Base-by-base conservation (phyloP, 2,888 invertebrate species). In the Chloroclystis v-ata region DNA sequence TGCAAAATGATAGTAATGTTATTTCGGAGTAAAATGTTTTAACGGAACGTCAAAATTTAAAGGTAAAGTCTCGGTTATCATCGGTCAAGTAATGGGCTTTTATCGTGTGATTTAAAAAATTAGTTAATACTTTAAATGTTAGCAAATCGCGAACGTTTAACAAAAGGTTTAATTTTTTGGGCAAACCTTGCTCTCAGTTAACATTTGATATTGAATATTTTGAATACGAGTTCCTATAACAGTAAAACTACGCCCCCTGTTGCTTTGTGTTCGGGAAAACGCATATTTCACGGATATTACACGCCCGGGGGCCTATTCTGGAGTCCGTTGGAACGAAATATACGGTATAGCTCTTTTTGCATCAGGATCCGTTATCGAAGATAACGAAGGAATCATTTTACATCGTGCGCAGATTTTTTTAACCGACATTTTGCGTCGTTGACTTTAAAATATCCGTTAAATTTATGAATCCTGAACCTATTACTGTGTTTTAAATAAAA, bases 181-280 rank as follows among this genome's bases (percentile, higher is more conserved):
- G 20, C 5, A 20, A 20, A 2, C 20, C 2, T 20, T 20, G 5
- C 5, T 5, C 12, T 32, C 8, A 14, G 7, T 35, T 20, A 7
- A n/a, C 16, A 16, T 35, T 24, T 52, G 55, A 57, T 73, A 81
- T 78, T 75, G 75, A 72, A 80, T 79, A 78, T 73, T 75, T 75
- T 69, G 60, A 68, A 77, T 75, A n/a, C n/a, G n/a, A n/a, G n/a
- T n/a, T n/a, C n/a, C n/a, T n/a, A 66, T 68, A 65, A 56, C 62
- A 49, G 50, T 58, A 61, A 46, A 47, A 50, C 56, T 52, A 56
- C 29, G 61, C 28, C 59, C 66, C 57, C 57, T 67, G 68, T 68
- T 72, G 68, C 72, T 74, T 75, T 76, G 71, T 75, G 65, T 62
- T 63, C 63, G 65, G 63, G 65, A 67, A 67, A 66, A 69, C 69